Conservation (phyloP, 1,140 invertebrate species). For the Hormaphis cornu region DNA sequence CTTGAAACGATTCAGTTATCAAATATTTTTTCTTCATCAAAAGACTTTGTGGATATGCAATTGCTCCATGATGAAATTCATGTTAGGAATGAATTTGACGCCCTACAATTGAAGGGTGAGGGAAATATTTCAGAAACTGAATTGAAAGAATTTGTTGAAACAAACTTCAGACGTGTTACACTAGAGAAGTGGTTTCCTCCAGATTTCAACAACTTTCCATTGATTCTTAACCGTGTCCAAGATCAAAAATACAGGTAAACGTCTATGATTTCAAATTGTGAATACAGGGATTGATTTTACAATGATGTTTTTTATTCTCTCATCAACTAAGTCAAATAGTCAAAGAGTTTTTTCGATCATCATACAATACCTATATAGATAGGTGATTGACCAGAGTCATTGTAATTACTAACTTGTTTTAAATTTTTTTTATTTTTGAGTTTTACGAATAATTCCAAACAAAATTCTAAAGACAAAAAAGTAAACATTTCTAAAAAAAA, state of each 20-base stretch:
- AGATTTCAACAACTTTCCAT: neutral
- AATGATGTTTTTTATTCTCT: no score
- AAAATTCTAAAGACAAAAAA: no score
- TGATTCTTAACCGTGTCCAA: neutral
- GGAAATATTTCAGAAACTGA: neutral
- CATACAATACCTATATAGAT: no score
- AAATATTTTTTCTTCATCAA: slow-evolving; percentile 68
- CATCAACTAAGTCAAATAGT: no score
- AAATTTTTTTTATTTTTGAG: no score
- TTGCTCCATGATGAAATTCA: slow-evolving; percentile 51
- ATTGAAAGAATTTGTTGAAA: neutral
- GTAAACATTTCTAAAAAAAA: no score
- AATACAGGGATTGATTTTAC: no score
- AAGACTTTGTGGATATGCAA: slow-evolving; percentile 86
- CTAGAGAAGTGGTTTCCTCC: neutral
- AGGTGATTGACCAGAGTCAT: no score
- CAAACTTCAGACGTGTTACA: neutral
- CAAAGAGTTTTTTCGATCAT: no score
- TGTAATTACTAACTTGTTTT: no score
- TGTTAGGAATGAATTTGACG: slow-evolving; percentile 13
- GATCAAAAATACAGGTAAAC: neutral
- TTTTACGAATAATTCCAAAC: no score
- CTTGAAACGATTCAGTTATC: slow-evolving; percentile 70
- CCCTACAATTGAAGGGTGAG: slow-evolving; percentile 9
- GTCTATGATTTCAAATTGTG: no score